Base-by-base conservation (phyloP, 2,888 invertebrate genomes). In the Unio pictorum region DNA sequence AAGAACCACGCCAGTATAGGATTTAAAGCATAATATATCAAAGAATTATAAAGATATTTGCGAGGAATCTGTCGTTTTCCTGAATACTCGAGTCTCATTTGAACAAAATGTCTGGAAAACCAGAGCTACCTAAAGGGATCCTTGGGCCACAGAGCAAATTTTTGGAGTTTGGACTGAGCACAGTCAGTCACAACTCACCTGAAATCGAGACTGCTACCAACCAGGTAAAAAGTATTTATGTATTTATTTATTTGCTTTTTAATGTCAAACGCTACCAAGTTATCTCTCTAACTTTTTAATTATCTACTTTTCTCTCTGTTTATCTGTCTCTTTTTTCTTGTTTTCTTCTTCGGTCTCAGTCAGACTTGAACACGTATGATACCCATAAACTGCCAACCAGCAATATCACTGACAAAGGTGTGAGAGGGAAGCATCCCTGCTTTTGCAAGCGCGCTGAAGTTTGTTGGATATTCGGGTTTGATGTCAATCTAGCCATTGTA, bases 81-180 rank as follows among this genome's bases (percentile, higher is more conserved):
- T 17, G 59, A 59, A 26, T 59, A 26, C 26, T 0, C 17, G n/a
- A 11, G 18, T 59, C 59, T 59, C 15, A 18, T 23, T 15, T 23
- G 7, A 45, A 20, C n/a, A 30, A 11, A 58, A 76, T 76, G 76
- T 68, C 76, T 26, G 65, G 61, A 61, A 59, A 64, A 54, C 81
- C 78, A 15, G 78, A 82, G 64, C 68, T 85, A 28, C 79, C 77
- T 5, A 75, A 81, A 18, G 85, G 85, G 0, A 84, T 74, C 65
- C 69, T 85, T 20, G 85, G 85, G 18, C 74, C 79, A 11, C 85
- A 85, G 68, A 68, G 78, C 11, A 84, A 83, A 73, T 85, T 85
- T 69, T 74, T 71, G 11, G 77, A 76, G 56, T 83, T 81, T 64
- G 84, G 82, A 34, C 71, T 85, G 64, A 67, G 71, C 56, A 74